Evolutionary conservation across 2,113 vertebrate genomes (phyloP).

Genomic region (Epinephelus cyanopodus): DNA sequence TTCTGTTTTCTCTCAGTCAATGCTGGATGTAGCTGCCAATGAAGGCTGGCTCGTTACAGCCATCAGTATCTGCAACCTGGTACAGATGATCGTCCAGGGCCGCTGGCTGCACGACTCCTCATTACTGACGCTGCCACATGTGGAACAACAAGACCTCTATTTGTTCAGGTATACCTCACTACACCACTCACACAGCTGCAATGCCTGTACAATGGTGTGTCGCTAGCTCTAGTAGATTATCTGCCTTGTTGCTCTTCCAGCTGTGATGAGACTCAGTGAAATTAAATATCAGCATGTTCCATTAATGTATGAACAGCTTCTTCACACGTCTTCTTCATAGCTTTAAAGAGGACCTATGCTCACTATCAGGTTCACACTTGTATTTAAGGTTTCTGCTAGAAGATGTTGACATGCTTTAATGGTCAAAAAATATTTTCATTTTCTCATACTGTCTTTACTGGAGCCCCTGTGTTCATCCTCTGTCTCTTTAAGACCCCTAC

Average conservation of each 20-base stretch:
- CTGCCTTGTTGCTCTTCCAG: background rate
- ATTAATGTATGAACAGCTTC: background rate
- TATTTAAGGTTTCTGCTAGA: too few relatives aligned
- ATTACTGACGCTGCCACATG: constrained; percentile 91
- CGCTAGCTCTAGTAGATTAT: background rate
- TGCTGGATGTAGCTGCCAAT: constrained; percentile 94
- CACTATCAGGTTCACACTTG: too few relatives aligned
- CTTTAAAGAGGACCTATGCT: too few relatives aligned
- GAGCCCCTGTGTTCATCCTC: too few relatives aligned
- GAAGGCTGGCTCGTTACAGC: constrained; percentile 95
- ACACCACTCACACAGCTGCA: background rate
- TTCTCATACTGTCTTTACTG: too few relatives aligned
- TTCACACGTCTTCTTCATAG: background rate
- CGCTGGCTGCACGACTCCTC: constrained; percentile 94
- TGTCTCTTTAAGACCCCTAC: too few relatives aligned
- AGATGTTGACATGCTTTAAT: too few relatives aligned
- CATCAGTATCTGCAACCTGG: constrained; percentile 91
- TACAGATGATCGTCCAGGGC: constrained; percentile 97
- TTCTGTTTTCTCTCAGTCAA: constrained; percentile 84
- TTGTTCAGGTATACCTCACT: constrained; percentile 88
- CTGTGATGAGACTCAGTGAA: background rate
- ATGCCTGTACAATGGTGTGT: background rate
- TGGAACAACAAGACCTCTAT: constrained; percentile 90
- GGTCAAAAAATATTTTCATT: too few relatives aligned
- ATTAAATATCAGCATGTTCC: background rate